These are phyloP conservation scores for Dexiosoma caninum DNA, from an alignment of 2,888 invertebrate genomes.

Conservation along the genomic window DNA sequence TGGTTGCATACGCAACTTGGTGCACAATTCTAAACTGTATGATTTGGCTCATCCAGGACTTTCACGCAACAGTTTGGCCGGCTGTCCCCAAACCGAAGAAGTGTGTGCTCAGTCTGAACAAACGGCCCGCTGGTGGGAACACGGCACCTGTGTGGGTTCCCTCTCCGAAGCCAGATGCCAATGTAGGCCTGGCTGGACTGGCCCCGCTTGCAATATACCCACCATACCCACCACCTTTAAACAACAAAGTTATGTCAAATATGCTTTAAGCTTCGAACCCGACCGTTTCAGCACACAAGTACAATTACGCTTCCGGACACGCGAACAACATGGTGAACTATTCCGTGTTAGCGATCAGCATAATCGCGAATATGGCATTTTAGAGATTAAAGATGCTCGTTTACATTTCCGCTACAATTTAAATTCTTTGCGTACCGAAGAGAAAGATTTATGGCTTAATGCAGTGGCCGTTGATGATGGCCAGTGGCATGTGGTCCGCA, in stretches of 20 bases:
- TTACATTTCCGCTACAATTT: constrained; percentile 95
- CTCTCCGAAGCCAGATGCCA: constrained; percentile 93
- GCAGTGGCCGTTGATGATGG: constrained; percentile 95
- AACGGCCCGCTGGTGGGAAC: constrained; percentile 92
- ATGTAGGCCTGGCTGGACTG: constrained; percentile 97
- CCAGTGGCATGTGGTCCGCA: constrained; percentile 96
- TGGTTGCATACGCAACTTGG: constrained; percentile 96
- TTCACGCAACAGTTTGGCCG: constrained; percentile 89
- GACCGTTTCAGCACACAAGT: constrained; percentile 95
- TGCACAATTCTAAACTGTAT: constrained; percentile 97
- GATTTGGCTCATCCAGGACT: constrained; percentile 96
- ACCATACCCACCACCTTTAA: constrained; percentile 95
- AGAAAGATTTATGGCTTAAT: constrained; percentile 92
- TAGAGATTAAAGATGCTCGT: constrained; percentile 93
- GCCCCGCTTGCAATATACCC: constrained; percentile 89
- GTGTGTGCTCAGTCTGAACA: constrained; percentile 92
- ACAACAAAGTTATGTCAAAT: constrained; percentile 97
- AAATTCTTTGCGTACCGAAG: constrained; percentile 93
- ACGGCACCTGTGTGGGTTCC: constrained; percentile 95
- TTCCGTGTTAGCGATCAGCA: constrained; percentile 96
- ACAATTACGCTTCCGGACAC: constrained; percentile 94
- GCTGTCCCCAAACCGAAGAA: constrained; percentile 96
- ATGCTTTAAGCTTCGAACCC: constrained; percentile 95
- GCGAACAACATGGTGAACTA: constrained; percentile 94
- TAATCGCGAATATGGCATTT: constrained; percentile 94